A percentile compares a stretch with the other conserved stretches of the same genome.
Conservation (phyloP, 2,113 vertebrate genomes). For the Leptobrachium leishanense region DNA sequence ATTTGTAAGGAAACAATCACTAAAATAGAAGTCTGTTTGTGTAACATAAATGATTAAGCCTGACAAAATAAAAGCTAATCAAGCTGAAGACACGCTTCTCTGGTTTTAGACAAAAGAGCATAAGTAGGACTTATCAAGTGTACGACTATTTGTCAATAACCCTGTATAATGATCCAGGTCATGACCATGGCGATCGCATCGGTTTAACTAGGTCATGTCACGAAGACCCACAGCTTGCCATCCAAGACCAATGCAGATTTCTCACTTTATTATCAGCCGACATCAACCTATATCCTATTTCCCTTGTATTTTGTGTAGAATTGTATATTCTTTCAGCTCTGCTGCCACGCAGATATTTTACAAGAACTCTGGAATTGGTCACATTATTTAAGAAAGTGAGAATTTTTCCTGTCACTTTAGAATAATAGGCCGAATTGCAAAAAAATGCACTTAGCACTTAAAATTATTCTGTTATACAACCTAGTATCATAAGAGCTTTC, state of each 20-base stretch:
- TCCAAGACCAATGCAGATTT: neutral
- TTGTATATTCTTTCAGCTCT: too few species aligned
- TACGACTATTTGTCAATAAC: conserved; percentile 15
- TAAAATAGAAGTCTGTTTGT: neutral
- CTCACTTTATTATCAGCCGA: too few species aligned
- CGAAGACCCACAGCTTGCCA: neutral
- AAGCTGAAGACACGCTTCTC: conserved; percentile 18
- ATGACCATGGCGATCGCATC: conserved; percentile 17
- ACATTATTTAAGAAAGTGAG: too few species aligned
- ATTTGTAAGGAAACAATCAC: neutral
- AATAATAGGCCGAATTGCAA: too few species aligned
- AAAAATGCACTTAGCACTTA: too few species aligned
- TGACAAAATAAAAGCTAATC: conserved; percentile 26
- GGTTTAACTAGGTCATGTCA: conserved; percentile 31
- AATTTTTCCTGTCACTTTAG: too few species aligned
- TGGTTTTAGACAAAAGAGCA: conserved; percentile 32
- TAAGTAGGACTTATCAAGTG: conserved; percentile 12
- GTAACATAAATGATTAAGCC: conserved; percentile 10
- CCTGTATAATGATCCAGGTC: conserved; percentile 39
- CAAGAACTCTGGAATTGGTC: too few species aligned
- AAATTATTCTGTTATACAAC: too few species aligned
- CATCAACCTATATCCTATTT: too few species aligned
- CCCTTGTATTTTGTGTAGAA: too few species aligned
- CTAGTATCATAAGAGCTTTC: too few species aligned
- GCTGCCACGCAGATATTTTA: too few species aligned